Base-by-base conservation (phyloP, 1,140 invertebrate species). In the Eueides isabella region DNA sequence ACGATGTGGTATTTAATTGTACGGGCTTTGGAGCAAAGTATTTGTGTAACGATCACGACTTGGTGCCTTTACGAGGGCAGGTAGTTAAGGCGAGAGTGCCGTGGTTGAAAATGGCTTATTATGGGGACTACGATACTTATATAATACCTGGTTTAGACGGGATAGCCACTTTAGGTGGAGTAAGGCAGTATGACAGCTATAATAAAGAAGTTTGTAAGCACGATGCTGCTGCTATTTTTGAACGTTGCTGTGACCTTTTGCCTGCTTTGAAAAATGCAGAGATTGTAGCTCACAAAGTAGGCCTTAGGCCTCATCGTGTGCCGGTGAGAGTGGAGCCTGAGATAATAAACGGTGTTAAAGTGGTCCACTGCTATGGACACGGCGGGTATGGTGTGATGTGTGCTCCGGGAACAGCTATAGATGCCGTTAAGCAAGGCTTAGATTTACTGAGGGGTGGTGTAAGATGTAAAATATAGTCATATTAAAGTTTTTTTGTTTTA, bases 311-410 rank as follows among this genome's bases (percentile, higher is more conserved):
- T 0, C 95, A 97, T 80, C 92, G 97, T 62, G 94, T 95, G n/a
- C 94, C 95, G 0, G 95, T 98, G 1, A 93, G 97, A 68, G 95
- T 98, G 29, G 97, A 98, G 84, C 87, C 92, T 5, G 97, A 97
- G 85, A 76, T 76, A 69, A 85, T 81, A 79, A 85, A 63, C 81
- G 88, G 84, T 30, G 71, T 95, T 16, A 95, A 96, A 93, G 88
- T 98, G 16, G 95, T 99, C 0, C 98, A 99, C 88, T 98, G 98
- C 89, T 99, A 99, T 86, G 98, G 98, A 4, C 98, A 99, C 86
- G 97, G 98, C 2, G 97, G 97, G 4, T 97, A 98, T 90, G 98
- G 98, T 6, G 96, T 99, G 1, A 96, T 96, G 71, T 95, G 97
- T 35, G 96, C 97, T 11, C 98, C 98, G 16, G 98, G 98, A 35